Evolutionary conservation across 2,113 vertebrate genomes (phyloP).

Genomic region (Pelusios castaneus): DNA sequence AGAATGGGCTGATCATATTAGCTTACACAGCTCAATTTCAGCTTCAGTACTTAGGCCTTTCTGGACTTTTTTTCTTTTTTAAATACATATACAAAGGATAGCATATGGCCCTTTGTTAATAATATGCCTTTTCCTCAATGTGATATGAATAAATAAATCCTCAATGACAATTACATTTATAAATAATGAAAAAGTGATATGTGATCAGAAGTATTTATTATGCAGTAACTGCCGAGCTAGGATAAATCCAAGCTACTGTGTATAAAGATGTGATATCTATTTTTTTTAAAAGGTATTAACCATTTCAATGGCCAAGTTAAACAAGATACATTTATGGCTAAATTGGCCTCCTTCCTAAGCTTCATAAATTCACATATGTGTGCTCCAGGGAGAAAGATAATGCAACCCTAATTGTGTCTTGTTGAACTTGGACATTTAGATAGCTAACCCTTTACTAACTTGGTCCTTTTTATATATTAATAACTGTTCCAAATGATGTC

Average conservation of each 20-base stretch:
- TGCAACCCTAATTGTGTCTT: neutral
- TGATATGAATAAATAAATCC: neutral
- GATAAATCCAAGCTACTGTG: neutral
- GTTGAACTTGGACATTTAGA: conserved; percentile 35
- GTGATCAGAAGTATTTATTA: neutral
- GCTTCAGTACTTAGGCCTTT: neutral
- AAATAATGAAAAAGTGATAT: neutral
- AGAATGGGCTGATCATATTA: neutral
- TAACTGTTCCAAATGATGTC: conserved; percentile 21
- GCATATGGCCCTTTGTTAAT: neutral
- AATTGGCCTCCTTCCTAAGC: conserved; percentile 3
- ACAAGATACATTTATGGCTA: neutral
- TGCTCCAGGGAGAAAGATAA: conserved; percentile 4
- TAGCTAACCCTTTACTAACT: conserved; percentile 40
- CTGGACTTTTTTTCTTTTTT: neutral
- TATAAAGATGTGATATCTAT: neutral
- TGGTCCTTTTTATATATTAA: neutral
- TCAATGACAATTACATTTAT: neutral
- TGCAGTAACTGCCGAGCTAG: neutral
- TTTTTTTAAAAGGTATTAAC: neutral
- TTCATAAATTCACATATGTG: neutral
- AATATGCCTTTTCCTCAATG: neutral
- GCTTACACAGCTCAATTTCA: neutral
- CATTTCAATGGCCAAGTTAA: neutral
- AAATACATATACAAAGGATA: neutral